phyloP scores from a whole-genome alignment of 1,140 invertebrate species.

The Neodiprion lecontei region DNA sequence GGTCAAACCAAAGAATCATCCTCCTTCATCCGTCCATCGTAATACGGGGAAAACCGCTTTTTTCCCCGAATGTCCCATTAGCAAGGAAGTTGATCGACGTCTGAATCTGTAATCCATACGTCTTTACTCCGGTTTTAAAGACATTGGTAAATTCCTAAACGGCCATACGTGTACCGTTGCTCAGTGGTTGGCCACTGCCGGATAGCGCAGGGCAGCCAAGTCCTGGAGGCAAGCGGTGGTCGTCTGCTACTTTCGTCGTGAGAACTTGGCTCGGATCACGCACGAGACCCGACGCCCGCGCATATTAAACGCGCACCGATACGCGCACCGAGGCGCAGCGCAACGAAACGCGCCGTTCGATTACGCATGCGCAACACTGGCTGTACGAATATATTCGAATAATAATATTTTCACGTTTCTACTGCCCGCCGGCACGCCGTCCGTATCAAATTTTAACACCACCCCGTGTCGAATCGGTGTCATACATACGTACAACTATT shows the following conservation, averaged over 20 bases:
- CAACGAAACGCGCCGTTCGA: neutral
- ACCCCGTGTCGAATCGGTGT: neutral
- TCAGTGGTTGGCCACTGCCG: slow-evolving; percentile 16
- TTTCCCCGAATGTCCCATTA: too few species aligned
- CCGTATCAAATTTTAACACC: neutral
- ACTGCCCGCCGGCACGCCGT: neutral
- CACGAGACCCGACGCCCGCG: slow-evolving; percentile 24
- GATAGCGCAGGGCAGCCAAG: slow-evolving; percentile 21
- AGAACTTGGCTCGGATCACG: slow-evolving; percentile 29
- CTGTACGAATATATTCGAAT: neutral
- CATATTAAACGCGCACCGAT: slow-evolving; percentile 22
- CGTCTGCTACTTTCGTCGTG: slow-evolving; percentile 17
- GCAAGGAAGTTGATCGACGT: too few species aligned
- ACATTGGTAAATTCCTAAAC: slow-evolving; percentile 38
- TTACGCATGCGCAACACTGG: neutral
- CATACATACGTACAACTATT: neutral
- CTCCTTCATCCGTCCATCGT: too few species aligned
- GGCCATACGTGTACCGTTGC: slow-evolving; percentile 18
- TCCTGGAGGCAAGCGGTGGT: neutral
- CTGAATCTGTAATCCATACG: too few species aligned
- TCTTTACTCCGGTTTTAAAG: slow-evolving; percentile 35
- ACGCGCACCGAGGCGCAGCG: neutral
- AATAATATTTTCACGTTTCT: neutral
- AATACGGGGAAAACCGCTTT: too few species aligned
- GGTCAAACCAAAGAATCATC: too few species aligned